A percentile compares a stretch with the other conserved stretches of the same genome.
Evolutionary conservation across 2,113 vertebrate genomes (phyloP).

Genomic region (Passer montanus): DNA sequence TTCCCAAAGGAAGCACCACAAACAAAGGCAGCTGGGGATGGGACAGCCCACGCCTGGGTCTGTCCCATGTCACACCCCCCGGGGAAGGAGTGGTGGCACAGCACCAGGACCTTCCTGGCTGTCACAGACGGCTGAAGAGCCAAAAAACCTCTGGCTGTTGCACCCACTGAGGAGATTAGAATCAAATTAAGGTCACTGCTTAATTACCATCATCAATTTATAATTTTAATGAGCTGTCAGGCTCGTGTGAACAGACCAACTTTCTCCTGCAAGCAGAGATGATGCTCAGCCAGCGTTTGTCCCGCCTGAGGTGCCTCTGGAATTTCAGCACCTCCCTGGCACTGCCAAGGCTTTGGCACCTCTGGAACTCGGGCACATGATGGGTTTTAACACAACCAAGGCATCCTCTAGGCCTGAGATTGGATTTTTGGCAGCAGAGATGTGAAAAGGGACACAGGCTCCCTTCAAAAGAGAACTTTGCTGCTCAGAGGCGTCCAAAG

Average conservation of each 20-base stretch:
- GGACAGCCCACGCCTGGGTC: background rate
- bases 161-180: background rate
- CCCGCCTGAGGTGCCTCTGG: background rate
- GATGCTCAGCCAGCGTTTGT: background rate
- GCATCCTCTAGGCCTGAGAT: too few relatives aligned
- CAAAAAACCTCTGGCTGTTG: background rate
- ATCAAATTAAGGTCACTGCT: constrained; percentile 1
- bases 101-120: background rate
- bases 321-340: background rate
- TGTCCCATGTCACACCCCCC: rapidly evolving
- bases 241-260: background rate
- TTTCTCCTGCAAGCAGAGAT: background rate
- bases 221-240: constrained; percentile 6
- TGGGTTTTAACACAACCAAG: background rate
- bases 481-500: background rate
- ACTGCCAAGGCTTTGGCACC: background rate
- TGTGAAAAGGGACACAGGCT: background rate
- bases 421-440: background rate
- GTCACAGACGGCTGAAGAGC: background rate
- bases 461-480: background rate
- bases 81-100: rapidly evolving
- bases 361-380: background rate
- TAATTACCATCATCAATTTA: constrained; percentile 20
- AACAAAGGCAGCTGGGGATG: background rate
- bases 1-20: rapidly evolving